These are phyloP conservation scores for Drosophila stalkeri DNA, from an alignment of 2,888 invertebrate genomes.

Conservation along the genomic window DNA sequence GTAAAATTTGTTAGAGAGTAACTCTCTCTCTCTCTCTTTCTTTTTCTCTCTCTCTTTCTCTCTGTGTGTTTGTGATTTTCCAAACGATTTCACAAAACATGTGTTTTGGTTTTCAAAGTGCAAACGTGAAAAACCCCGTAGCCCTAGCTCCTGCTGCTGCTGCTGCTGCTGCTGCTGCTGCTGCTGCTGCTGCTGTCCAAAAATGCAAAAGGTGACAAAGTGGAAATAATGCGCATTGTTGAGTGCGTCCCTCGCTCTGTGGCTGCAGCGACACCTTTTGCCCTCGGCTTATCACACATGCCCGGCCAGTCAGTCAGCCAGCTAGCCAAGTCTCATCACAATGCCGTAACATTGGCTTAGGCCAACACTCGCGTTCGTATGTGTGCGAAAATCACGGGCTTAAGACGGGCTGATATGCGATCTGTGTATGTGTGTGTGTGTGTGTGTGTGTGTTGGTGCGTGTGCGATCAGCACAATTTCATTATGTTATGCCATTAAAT, in stretches of 20 bases:
- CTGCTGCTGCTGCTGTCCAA: slow-evolving; percentile 14
- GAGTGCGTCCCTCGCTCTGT: slow-evolving; percentile 28
- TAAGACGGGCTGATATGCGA: slow-evolving; percentile 43
- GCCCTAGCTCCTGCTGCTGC: background rate
- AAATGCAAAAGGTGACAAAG: slow-evolving; percentile 77
- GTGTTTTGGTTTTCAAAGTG: slow-evolving; percentile 77
- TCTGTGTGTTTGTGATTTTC: slow-evolving; percentile 65
- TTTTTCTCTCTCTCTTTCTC: background rate
- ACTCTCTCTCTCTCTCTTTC: background rate
- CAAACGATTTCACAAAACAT: slow-evolving; percentile 77
- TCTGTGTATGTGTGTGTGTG: slow-evolving; percentile 33
- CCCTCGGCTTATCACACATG: slow-evolving; percentile 62
- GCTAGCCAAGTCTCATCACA: slow-evolving; percentile 45
- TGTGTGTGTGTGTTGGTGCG: slow-evolving; percentile 22
- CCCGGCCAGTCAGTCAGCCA: slow-evolving; percentile 24
- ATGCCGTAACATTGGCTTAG: slow-evolving; percentile 80
- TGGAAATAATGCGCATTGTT: slow-evolving; percentile 82
- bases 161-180: background rate
- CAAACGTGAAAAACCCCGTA: slow-evolving; percentile 69
- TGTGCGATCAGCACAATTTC: slow-evolving; percentile 62
- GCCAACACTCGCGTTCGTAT: slow-evolving; percentile 16
- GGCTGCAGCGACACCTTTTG: slow-evolving; percentile 54
- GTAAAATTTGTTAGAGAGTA: slow-evolving; percentile 54
- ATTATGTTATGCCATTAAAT: slow-evolving; percentile 77
- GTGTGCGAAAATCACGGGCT: slow-evolving; percentile 73